Percentiles rank a stretch among this genome's conserved stretches.
These are phyloP conservation scores for Agrotis exclamationis DNA, from an alignment of 2,888 invertebrate species.

Conservation along the genomic window DNA sequence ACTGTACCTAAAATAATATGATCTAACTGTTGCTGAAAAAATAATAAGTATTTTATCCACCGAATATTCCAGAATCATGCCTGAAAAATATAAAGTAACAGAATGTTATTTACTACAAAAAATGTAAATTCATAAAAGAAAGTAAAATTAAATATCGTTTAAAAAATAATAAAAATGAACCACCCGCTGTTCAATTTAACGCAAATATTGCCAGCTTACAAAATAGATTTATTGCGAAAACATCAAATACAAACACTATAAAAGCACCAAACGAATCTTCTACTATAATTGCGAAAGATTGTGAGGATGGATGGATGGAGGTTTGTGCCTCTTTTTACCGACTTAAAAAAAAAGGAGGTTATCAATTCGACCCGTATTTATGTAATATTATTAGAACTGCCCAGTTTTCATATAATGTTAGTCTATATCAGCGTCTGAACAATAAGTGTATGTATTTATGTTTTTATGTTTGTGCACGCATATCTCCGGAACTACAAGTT, in stretches of 20 bases:
- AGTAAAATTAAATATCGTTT: not conserved
- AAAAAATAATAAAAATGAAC: not conserved
- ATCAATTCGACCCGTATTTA: too few relatives aligned
- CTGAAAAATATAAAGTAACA: not conserved
- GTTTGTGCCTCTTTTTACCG: too few relatives aligned
- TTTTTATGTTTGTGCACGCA: too few relatives aligned
- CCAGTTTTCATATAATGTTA: too few relatives aligned
- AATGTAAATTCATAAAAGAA: not conserved
- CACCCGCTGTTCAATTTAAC: not conserved
- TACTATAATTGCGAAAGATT: too few relatives aligned
- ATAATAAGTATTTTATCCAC: not conserved
- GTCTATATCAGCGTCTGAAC: too few relatives aligned
- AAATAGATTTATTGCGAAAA: conserved; percentile 30
- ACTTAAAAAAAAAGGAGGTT: too few relatives aligned
- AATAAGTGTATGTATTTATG: too few relatives aligned
- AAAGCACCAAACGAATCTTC: conserved; percentile 9
- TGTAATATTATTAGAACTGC: too few relatives aligned
- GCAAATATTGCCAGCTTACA: conserved; percentile 21
- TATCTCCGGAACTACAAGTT: too few relatives aligned
- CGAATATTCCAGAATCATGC: not conserved
- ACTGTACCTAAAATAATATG: too few relatives aligned
- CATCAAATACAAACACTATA: conserved; percentile 34
- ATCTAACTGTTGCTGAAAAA: not conserved
- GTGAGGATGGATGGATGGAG: too few relatives aligned
- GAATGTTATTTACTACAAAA: not conserved